These are phyloP conservation scores for Gephyroberyx darwinii DNA, from an alignment of 2,797 vertebrate genomes.

Conservation along the genomic window DNA sequence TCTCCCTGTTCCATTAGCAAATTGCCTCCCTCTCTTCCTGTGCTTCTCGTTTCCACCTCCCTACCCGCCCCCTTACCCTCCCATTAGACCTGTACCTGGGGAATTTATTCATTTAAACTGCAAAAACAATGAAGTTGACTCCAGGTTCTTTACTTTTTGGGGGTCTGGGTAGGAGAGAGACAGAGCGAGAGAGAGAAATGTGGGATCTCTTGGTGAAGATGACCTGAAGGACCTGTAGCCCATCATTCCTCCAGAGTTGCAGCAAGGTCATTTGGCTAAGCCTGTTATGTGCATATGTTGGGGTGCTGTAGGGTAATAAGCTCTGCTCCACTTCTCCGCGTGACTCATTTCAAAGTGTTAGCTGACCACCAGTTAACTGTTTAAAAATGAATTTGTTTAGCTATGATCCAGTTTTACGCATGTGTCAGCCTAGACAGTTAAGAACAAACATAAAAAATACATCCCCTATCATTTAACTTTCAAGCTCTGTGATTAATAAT, in stretches of 20 bases:
- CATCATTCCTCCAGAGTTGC: slow-evolving; percentile 56
- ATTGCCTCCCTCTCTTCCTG: slow-evolving; percentile 68
- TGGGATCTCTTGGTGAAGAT: slow-evolving; percentile 52
- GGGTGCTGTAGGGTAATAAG: slow-evolving; percentile 45
- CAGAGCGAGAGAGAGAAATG: slow-evolving; percentile 36
- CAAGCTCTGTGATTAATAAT: slow-evolving; percentile 25
- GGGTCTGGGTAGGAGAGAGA: slow-evolving; percentile 35
- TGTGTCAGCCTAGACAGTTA: not conserved
- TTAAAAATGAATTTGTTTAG: slow-evolving; percentile 14
- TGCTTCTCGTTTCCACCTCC: slow-evolving; percentile 45
- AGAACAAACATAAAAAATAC: slow-evolving; percentile 4
- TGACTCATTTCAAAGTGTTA: slow-evolving; percentile 38
- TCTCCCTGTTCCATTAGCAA: slow-evolving; percentile 81
- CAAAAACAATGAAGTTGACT: slow-evolving; percentile 72
- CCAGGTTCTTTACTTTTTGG: slow-evolving; percentile 60
- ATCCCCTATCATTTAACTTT: slow-evolving; percentile 20
- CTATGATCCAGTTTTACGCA: slow-evolving; percentile 31
- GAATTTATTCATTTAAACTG: slow-evolving; percentile 70
- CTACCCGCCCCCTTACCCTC: slow-evolving; percentile 48
- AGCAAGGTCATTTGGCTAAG: slow-evolving; percentile 61
- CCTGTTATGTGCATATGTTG: slow-evolving; percentile 65
- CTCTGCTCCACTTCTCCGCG: slow-evolving; percentile 36
- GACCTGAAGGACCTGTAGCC: slow-evolving; percentile 62
- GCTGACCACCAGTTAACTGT: slow-evolving; percentile 48
- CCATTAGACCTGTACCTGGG: slow-evolving; percentile 73